These are phyloP conservation scores for Phaethon lepturus DNA, from an alignment of 2,113 vertebrate species.

Conservation along the genomic window DNA sequence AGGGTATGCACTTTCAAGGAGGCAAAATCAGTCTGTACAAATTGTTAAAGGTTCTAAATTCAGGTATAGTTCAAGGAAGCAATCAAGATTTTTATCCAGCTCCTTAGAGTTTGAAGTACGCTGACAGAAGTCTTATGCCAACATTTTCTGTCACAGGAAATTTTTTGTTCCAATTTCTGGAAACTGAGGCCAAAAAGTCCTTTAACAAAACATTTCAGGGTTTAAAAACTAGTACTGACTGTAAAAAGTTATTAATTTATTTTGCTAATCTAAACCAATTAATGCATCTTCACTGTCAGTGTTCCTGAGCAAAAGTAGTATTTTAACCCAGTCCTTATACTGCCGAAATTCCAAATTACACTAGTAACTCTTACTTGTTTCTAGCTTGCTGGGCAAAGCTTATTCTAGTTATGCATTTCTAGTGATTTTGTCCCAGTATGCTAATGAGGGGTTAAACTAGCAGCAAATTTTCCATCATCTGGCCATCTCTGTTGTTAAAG, in stretches of 20 bases:
- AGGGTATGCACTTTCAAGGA: background rate
- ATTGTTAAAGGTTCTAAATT: background rate
- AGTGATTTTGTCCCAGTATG: background rate
- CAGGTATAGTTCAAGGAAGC: conserved; percentile 1
- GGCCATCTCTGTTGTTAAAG: background rate
- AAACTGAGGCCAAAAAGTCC: background rate
- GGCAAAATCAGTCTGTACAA: background rate
- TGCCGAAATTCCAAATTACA: accelerated
- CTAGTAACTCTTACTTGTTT: background rate
- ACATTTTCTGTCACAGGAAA: background rate
- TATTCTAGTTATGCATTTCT: background rate
- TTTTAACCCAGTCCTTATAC: background rate
- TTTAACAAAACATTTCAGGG: background rate
- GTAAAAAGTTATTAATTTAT: background rate
- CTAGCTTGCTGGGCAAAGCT: background rate
- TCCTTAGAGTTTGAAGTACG: background rate
- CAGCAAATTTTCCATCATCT: background rate
- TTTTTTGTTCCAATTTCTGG: background rate
- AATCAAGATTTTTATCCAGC: background rate
- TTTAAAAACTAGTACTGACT: background rate
- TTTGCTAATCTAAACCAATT: background rate
- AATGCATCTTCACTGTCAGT: background rate
- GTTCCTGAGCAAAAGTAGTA: background rate
- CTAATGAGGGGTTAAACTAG: conserved; percentile 4
- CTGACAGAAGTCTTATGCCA: background rate